A percentile compares a stretch with the other conserved stretches of the same genome.
Conservation (phyloP, 2,888 invertebrate species). For the Aphodius granarius region DNA sequence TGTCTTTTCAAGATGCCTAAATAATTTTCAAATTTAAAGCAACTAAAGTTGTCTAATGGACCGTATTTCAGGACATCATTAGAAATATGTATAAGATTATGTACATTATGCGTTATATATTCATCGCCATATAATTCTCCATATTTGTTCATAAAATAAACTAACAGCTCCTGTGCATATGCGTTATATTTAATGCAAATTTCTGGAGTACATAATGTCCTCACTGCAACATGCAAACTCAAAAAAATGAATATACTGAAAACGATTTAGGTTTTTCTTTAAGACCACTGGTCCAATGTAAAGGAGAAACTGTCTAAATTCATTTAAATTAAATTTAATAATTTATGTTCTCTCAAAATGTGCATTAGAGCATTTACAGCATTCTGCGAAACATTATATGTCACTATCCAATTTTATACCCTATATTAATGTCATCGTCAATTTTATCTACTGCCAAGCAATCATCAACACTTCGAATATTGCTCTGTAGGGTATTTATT, state of each 20-base stretch:
- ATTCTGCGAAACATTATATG: too few species aligned
- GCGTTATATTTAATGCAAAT: not conserved
- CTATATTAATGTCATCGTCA: too few species aligned
- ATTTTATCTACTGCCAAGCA: too few species aligned
- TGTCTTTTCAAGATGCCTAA: slow-evolving; percentile 16
- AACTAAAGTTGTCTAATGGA: slow-evolving; percentile 23
- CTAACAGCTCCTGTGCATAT: not conserved
- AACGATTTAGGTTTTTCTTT: too few species aligned
- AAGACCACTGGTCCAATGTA: too few species aligned
- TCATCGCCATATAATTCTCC: slow-evolving; percentile 20
- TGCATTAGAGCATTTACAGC: too few species aligned
- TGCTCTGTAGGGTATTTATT: too few species aligned
- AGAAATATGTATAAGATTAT: slow-evolving; percentile 22
- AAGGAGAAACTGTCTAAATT: too few species aligned
- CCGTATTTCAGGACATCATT: slow-evolving; percentile 24
- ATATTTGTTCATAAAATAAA: not conserved
- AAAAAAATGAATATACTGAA: not conserved
- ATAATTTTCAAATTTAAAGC: slow-evolving; percentile 25
- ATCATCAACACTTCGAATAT: too few species aligned
- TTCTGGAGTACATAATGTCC: not conserved
- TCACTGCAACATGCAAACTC: not conserved
- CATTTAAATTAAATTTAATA: too few species aligned
- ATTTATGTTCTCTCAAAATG: too few species aligned
- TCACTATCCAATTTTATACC: too few species aligned
- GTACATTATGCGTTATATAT: slow-evolving; percentile 24